A percentile compares a stretch with the other conserved stretches of the same genome.
Evolutionary conservation across 2,888 invertebrate genomes (phyloP).

Genomic region (Gari tellinella): DNA sequence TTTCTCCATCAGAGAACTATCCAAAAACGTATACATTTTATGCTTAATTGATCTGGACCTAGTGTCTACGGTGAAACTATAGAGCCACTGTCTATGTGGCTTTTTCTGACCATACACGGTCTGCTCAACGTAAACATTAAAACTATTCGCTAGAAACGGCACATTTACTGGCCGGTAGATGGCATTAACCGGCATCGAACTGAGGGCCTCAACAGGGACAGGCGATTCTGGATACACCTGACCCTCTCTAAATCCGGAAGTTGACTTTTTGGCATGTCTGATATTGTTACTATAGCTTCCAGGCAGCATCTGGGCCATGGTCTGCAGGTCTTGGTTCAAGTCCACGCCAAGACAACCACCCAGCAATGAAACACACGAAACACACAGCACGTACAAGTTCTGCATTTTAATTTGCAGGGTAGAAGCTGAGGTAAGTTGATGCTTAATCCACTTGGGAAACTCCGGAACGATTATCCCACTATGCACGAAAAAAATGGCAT

Average conservation of each 20-base stretch:
- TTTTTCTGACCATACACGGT: slow-evolving; percentile 54
- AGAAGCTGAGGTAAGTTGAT: no score
- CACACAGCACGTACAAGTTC: not conserved
- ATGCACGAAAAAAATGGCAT: no score
- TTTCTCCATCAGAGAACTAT: slow-evolving; percentile 48
- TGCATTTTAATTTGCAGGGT: no score
- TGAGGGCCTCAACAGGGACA: slow-evolving; percentile 28
- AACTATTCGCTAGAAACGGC: slow-evolving; percentile 60
- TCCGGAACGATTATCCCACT: no score
- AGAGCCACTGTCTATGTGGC: slow-evolving; percentile 65
- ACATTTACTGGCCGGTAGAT: slow-evolving; percentile 65
- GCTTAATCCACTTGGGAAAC: no score
- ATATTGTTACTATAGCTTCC: slow-evolving; percentile 61
- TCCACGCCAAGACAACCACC: slow-evolving; percentile 38
- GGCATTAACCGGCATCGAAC: slow-evolving; percentile 51
- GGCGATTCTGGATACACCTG: slow-evolving; percentile 13
- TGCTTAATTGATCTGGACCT: slow-evolving; percentile 57
- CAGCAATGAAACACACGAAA: slow-evolving; percentile 7
- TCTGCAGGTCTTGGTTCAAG: slow-evolving; percentile 52
- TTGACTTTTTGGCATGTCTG: slow-evolving; percentile 32
- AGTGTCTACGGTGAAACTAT: slow-evolving; percentile 63
- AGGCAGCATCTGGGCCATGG: slow-evolving; percentile 58
- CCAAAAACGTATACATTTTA: slow-evolving; percentile 57
- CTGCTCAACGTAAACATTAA: slow-evolving; percentile 69
- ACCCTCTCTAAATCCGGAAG: slow-evolving; percentile 40